Base-by-base conservation (phyloP, 2,113 vertebrate genomes). In the Polypterus senegalus region DNA sequence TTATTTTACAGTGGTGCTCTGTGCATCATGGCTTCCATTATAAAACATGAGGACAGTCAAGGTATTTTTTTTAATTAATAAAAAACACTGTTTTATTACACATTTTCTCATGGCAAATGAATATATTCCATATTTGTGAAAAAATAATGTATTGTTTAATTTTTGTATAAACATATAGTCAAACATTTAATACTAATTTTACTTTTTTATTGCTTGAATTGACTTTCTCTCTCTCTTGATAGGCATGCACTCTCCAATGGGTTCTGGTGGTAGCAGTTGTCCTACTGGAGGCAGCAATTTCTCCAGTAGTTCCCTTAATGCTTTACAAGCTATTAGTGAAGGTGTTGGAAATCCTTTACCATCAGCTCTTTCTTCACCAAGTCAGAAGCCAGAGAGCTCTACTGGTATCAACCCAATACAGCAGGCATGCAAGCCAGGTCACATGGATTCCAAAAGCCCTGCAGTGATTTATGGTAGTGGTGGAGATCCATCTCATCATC, bases 251-350 rank as follows among this genome's bases (percentile, higher is more conserved):
- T 98, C 94, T 57, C 92, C 96, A 8, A 90, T 97, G 87, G 76
- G 83, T 55, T 76, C 75, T 9, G 82, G 86, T 60, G 85, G 88
- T 64, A 74, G 79, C 65, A 79, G 75, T 3, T 81, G 82, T 71
- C 80, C 66, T 63, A 74, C 79, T 11, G 71, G 86, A 66, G 81
- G 76, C 61, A 82, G 77, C 74, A 87, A 74, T 63, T 98, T 94
- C 76, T 98, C 94, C 56, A 98, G 93, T 80, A 98, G 92, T 73
- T 97, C 96, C 4, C 84, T 98, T 52, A 98, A 93, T 58, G 96
- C 96, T 66, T 88, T 98, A 58, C 96, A 98, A 78, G 96, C 96
- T 68, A 98, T 98, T 63, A 98, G 96, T 59, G 96, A 98, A 66
- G 94, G 96, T 1, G 92, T 98, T 61, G 96, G 96, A 53, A 97